Percentiles rank a stretch among this genome's conserved stretches.
Evolutionary conservation across 2,113 vertebrate genomes (phyloP).

Genomic region (Indicator indicator): DNA sequence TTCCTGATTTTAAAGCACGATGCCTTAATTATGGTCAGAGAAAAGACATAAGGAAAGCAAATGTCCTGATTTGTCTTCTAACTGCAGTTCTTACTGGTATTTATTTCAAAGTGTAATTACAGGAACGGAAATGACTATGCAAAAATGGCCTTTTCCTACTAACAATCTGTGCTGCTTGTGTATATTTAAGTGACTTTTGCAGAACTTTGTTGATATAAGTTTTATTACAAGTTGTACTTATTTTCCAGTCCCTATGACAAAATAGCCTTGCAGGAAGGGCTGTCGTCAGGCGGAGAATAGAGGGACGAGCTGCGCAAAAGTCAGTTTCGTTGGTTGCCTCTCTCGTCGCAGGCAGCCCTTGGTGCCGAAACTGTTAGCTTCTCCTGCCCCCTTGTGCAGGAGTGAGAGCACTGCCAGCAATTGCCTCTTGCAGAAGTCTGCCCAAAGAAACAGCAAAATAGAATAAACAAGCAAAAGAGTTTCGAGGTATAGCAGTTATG

Average conservation of each 20-base stretch:
- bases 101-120: constrained; percentile 48
- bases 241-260: neutral
- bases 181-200: constrained; percentile 5
- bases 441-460: neutral
- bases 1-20: constrained; percentile 20
- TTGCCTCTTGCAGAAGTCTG: neutral
- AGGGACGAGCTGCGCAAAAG: neutral
- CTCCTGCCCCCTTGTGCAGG: constrained; percentile 80
- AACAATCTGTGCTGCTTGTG: neutral
- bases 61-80: neutral
- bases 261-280: neutral
- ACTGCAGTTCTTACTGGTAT: constrained; percentile 22
- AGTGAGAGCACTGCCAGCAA: constrained; percentile 51
- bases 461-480: neutral
- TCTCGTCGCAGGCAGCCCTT: neutral
- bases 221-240: constrained; percentile 5
- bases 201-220: constrained; percentile 11
- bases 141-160: constrained; percentile 25
- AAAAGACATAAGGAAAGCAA: neutral
- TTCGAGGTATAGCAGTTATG: neutral
- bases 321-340: neutral
- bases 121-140: constrained; percentile 26
- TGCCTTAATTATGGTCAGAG: constrained; percentile 34
- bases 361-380: constrained; percentile 65
- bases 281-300: neutral